A percentile compares a stretch with the other conserved stretches of the same genome.
Evolutionary conservation across 1,140 invertebrate genomes (phyloP).

Genomic region (Ceratosolen fusciceps): DNA sequence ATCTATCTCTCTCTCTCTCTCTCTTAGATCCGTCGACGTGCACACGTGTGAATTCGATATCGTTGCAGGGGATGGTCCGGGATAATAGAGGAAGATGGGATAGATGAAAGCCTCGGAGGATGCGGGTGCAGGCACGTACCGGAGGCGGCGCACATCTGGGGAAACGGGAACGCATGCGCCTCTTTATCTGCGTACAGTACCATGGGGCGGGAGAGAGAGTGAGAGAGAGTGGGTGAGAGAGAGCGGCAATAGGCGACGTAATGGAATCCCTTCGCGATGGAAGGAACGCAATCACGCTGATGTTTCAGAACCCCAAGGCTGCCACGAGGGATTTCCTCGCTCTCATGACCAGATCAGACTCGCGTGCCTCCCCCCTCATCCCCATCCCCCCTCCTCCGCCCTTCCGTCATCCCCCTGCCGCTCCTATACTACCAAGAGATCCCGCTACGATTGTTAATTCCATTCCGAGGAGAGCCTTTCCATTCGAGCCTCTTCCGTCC

Average conservation of each 20-base stretch:
- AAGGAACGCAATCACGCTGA: conserved; percentile 71
- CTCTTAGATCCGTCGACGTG: conserved; percentile 24
- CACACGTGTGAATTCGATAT: conserved; percentile 47
- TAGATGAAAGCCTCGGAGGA: conserved; percentile 15
- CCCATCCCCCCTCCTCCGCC: conserved; percentile 18
- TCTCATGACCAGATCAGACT: conserved; percentile 68
- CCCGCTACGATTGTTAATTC: conserved; percentile 29
- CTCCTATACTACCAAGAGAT: neutral
- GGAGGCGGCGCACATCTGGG: no score
- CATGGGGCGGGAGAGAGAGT: neutral
- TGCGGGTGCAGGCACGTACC: conserved; percentile 39
- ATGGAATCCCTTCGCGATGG: conserved; percentile 67
- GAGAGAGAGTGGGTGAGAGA: conserved; percentile 14
- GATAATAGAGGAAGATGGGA: conserved; percentile 23
- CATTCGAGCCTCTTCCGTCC: neutral
- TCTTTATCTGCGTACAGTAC: no score
- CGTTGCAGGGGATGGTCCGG: conserved; percentile 18
- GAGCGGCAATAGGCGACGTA: conserved; percentile 56
- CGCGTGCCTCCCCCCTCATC: conserved; percentile 60
- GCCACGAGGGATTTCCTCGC: conserved; percentile 69
- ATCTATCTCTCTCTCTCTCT: conserved; percentile 48
- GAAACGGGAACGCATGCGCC: no score
- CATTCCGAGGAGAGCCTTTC: conserved; percentile 30
- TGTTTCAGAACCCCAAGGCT: conserved; percentile 68
- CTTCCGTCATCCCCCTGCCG: conserved; percentile 5